phyloP scores from a whole-genome alignment of 2,888 invertebrate species.

The Bombyx huttoni region DNA sequence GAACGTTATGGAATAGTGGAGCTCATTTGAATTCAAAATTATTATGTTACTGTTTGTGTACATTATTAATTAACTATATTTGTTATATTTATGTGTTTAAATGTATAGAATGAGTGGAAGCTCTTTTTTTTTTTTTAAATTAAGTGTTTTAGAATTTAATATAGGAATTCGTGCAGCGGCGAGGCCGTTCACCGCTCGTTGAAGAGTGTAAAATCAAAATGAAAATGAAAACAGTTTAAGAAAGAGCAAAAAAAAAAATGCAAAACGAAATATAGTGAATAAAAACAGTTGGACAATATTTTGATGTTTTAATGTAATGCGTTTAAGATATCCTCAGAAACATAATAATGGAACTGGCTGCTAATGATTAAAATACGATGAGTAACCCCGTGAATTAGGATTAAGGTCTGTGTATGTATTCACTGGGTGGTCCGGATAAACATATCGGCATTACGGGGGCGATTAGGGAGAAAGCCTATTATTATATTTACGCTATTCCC shows the following conservation, averaged over 20 bases:
- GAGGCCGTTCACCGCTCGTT: conserved; percentile 6
- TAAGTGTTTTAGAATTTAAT: conserved; percentile 34
- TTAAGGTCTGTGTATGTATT: too few relatives aligned
- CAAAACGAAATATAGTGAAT: conserved; percentile 32
- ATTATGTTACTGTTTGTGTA: conserved; percentile 49
- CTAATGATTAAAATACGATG: too few relatives aligned
- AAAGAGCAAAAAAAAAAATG: not conserved
- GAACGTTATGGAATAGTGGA: conserved; percentile 4
- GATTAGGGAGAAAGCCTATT: too few relatives aligned
- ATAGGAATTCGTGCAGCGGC: conserved; percentile 22
- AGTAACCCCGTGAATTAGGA: too few relatives aligned
- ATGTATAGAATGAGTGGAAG: conserved; percentile 14
- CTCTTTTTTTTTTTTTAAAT: conserved; percentile 22
- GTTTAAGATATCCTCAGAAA: conserved; percentile 4
- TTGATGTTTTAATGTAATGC: conserved; percentile 13
- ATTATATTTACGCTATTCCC: too few relatives aligned
- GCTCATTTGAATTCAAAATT: conserved; percentile 17
- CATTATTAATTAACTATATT: conserved; percentile 45
- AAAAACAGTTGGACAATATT: conserved; percentile 59
- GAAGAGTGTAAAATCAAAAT: not conserved
- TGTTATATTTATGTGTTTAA: conserved; percentile 60
- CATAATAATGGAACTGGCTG: too few relatives aligned
- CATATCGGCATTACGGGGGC: too few relatives aligned
- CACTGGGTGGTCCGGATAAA: too few relatives aligned
- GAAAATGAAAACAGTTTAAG: not conserved